These are phyloP conservation scores for Apodemia mormo DNA, from an alignment of 2,888 invertebrate genomes.

Conservation along the genomic window DNA sequence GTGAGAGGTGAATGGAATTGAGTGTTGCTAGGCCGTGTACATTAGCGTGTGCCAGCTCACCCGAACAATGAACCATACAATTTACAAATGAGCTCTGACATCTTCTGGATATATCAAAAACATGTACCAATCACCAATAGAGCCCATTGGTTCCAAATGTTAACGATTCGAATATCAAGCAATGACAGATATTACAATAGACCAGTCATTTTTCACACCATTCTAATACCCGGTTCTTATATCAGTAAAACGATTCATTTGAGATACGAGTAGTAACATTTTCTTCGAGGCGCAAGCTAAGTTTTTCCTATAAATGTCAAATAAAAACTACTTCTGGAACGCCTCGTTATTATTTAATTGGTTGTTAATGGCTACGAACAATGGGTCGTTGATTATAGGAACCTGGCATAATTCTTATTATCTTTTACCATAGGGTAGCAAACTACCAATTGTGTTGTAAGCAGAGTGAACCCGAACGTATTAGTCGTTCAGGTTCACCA, in stretches of 20 bases:
- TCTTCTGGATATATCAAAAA: constrained; percentile 5
- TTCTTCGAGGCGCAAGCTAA: too few species aligned
- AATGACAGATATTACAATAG: not conserved
- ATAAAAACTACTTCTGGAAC: too few species aligned
- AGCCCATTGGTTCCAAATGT: not conserved
- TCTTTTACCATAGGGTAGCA: not conserved
- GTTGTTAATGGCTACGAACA: too few species aligned
- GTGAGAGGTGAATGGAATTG: constrained; percentile 80
- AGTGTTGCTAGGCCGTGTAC: constrained; percentile 74
- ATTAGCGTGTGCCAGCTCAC: constrained; percentile 72
- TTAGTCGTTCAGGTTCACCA: too few species aligned
- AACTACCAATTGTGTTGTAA: too few species aligned
- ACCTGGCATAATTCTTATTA: not conserved
- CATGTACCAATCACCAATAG: constrained; percentile 8
- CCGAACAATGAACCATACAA: constrained; percentile 76
- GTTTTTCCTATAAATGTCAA: too few species aligned
- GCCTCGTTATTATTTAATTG: too few species aligned
- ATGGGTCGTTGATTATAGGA: too few species aligned
- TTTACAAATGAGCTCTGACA: constrained; percentile 6
- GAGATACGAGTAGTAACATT: too few species aligned
- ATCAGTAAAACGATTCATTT: too few species aligned
- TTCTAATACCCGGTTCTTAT: not conserved
- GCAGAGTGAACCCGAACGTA: too few species aligned
- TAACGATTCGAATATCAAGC: not conserved
- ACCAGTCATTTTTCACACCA: not conserved